Base-by-base conservation (phyloP, 1,140 invertebrate species). In the Doryteuthis pealeii region DNA sequence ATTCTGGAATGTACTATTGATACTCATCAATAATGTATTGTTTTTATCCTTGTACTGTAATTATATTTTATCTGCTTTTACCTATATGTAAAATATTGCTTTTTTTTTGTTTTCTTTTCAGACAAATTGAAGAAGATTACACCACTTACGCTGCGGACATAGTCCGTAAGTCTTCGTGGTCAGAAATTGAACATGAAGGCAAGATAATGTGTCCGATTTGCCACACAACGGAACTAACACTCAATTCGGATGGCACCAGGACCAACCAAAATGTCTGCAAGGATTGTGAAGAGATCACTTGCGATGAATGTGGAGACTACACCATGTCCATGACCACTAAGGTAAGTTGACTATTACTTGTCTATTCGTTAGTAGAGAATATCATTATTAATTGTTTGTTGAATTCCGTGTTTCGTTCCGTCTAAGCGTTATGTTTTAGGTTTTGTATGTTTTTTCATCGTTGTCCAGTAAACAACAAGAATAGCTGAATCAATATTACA, bases 61-160 rank as follows among this genome's bases (percentile, higher is more conserved):
- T n/a, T n/a, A n/a, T n/a, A n/a, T n/a, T n/a, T n/a, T n/a, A n/a
- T n/a, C n/a, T n/a, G n/a, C n/a, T n/a, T n/a, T n/a, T n/a, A n/a
- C n/a, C n/a, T n/a, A n/a, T n/a, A n/a, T n/a, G n/a, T n/a, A n/a
- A n/a, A n/a, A n/a, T n/a, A n/a, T n/a, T n/a, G n/a, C 5, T 18
- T 18, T 18, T 30, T 30, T 68, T 5, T 74, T 54, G 76, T 74
- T 6, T 73, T 72, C 33, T 14, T 83, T 82, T 30, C 81, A 86
- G 85, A 45, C 72, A 80, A 71, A 74, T 86, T 28, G 85, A 86
- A 72, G 83, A 86, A 49, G 85, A 86, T 28, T 86, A 85, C 73
- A 75, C 82, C 12, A 74, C 78, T 22, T 81, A 81, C 54, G 82
- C 85, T 15, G 76, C 79, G 31, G 78, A 78, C 49, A 80, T 85